Percentiles rank a stretch among this genome's conserved stretches.
phyloP scores from a whole-genome alignment of 2,113 vertebrate genomes.

The Fulica atra region DNA sequence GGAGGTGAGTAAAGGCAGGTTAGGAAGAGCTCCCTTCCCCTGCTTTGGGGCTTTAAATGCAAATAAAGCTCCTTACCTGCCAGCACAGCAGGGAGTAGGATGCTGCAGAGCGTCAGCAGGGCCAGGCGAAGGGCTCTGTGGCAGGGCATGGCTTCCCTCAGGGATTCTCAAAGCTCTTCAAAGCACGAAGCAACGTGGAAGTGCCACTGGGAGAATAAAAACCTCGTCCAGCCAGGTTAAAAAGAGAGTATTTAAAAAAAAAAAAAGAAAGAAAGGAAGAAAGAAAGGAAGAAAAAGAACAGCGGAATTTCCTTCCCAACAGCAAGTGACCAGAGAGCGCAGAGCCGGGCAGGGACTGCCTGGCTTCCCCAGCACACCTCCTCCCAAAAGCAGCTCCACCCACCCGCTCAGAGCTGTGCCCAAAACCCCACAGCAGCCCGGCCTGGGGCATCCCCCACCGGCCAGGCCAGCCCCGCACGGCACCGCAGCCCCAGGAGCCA shows the following conservation, averaged over 20 bases:
- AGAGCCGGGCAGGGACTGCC: constrained; percentile 14
- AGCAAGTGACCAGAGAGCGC: neutral
- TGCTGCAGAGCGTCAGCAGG: constrained; percentile 41
- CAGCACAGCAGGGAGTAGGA: constrained; percentile 69
- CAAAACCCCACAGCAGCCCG: constrained; percentile 2
- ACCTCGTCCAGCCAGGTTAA: constrained; percentile 66
- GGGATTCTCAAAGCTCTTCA: constrained; percentile 22
- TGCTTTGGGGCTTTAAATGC: neutral
- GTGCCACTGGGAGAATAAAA: constrained; percentile 65
- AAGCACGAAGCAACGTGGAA: constrained; percentile 14
- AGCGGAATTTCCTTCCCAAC: constrained; percentile 27
- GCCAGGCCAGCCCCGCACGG: neutral
- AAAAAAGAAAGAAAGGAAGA: neutral
- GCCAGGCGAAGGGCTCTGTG: constrained; percentile 49
- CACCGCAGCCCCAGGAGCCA: neutral
- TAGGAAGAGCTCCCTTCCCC: neutral
- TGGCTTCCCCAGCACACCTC: constrained; percentile 35
- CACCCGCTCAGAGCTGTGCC: constrained; percentile 58
- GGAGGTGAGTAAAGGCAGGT: neutral
- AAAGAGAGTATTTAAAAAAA: neutral
- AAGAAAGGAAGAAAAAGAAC: neutral
- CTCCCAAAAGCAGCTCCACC: constrained; percentile 72
- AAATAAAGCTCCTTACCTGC: constrained; percentile 71
- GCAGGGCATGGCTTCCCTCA: constrained; percentile 59
- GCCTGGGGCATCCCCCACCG: neutral